Conservation (phyloP, 2,113 vertebrate genomes). For the Pelusios castaneus region DNA sequence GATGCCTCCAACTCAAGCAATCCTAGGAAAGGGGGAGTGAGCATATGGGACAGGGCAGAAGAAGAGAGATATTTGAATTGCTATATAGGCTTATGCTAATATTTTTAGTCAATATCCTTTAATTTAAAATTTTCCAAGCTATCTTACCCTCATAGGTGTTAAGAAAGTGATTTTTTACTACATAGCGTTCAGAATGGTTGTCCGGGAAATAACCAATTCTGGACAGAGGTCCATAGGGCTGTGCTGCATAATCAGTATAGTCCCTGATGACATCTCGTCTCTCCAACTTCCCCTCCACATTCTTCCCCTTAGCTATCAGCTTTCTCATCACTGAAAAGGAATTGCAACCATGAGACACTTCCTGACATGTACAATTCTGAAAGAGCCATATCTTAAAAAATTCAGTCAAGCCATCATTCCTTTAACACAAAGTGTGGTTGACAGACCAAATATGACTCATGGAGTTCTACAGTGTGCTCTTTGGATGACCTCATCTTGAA, state of each 20-base stretch:
- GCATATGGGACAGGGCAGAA: neutral
- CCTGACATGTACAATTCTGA: conserved; percentile 15
- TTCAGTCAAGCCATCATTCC: neutral
- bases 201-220: conserved; percentile 77
- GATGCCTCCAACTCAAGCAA: conserved; percentile 82
- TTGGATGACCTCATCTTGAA: neutral
- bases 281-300: conserved; percentile 80
- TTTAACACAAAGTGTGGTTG: neutral
- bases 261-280: conserved; percentile 79
- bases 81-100: neutral
- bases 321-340: conserved; percentile 86
- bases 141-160: conserved; percentile 86
- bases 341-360: neutral
- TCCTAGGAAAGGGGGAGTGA: conserved; percentile 72
- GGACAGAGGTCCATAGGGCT: conserved; percentile 75
- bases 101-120: conserved; percentile 16
- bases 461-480: neutral
- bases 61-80: neutral
- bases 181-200: conserved; percentile 59
- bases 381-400: neutral
- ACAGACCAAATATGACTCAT: neutral
- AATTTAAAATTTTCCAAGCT: neutral
- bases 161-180: conserved; percentile 81
- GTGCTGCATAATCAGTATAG: conserved; percentile 78
- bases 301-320: conserved; percentile 78